Base-by-base conservation (phyloP, 2,113 vertebrate genomes). In the Sinocyclocheilus grahami region DNA sequence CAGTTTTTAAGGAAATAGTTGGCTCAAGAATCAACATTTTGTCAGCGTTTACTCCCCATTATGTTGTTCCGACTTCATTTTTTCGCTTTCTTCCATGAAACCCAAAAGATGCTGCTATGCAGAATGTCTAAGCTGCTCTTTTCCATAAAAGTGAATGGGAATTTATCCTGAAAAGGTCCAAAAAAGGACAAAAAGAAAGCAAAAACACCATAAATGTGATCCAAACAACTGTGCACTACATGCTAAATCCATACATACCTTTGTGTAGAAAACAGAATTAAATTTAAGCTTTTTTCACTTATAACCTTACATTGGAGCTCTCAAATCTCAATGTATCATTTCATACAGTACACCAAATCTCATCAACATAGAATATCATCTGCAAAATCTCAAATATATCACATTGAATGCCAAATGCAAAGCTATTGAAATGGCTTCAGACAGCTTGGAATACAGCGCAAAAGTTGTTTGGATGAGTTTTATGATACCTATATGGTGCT, bases 1-100 rank as follows among this genome's bases (percentile, higher is more conserved):
- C 27, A 27, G 27, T 48, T 82, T 46, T 77, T 53, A 77, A 77
- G 9, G 48, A 24, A 77, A 30, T 75, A 75, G 72, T 46, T 75
- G 72, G 10, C 72, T 75, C 37, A 7, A 46, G 37, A 46, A 75
- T 46, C 2, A 75, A 75, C 39, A 75, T 75, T 75, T 75, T 7
- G 11, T 7, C 71, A 13, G 10, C 0, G 20, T 46, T 39, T 42
- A 74, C 37, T 69, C 65, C 6, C 14, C 1, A 9, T 2, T 2
- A 30, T 30, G 33, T 20, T 71, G 67, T 71, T 71, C 30, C 30
- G 3, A 71, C 27, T 14, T 69, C 67, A 20, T 37, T 20, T 42
- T 39, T 39, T 42, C 1, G 0, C 10, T 75, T 24, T 48, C 22
- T 75, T 46, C 20, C 0, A n/a, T n/a, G 18, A 75, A 75, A 75